Percentiles rank a stretch among this genome's conserved stretches.
phyloP scores from a whole-genome alignment of 1,140 invertebrate genomes.

The Steinernema khuongi region DNA sequence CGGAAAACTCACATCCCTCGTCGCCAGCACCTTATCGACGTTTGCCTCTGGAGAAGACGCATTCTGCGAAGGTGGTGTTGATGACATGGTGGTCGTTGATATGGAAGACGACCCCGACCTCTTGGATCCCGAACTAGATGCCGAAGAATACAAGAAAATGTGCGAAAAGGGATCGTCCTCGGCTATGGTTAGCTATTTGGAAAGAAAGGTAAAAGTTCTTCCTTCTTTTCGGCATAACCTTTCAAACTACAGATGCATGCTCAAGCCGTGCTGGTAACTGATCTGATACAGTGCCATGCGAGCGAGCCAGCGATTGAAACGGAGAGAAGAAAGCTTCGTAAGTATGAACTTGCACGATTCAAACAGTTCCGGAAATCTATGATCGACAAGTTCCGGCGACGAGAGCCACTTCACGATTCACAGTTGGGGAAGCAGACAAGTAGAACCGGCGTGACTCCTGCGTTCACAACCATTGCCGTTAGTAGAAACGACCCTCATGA shows the following conservation, averaged over 20 bases:
- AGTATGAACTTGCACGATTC: conserved; percentile 49
- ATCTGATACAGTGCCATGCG: conserved; percentile 39
- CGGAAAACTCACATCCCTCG: conserved; percentile 83
- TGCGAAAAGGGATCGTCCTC: not conserved
- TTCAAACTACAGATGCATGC: conserved; percentile 45
- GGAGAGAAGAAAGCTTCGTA: conserved; percentile 49
- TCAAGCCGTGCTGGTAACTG: conserved; percentile 47
- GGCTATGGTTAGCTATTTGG: conserved; percentile 15
- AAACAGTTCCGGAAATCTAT: conserved; percentile 53
- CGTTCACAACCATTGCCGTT: not conserved
- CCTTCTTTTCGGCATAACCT: not conserved
- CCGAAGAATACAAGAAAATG: not conserved
- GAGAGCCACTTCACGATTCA: not conserved
- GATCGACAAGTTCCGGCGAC: conserved; percentile 44
- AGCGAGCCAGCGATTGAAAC: conserved; percentile 43
- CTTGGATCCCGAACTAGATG: not conserved
- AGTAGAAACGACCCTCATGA: not conserved
- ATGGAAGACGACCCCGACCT: conserved; percentile 25
- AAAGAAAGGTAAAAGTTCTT: conserved; percentile 37
- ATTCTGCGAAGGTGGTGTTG: conserved; percentile 65
- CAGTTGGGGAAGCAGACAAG: not conserved
- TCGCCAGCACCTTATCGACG: conserved; percentile 89
- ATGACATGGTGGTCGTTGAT: conserved; percentile 23
- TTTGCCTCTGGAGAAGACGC: conserved; percentile 75
- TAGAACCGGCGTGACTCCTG: not conserved